Base-by-base conservation (phyloP, 2,797 vertebrate species). In the Chelon labrosus region DNA sequence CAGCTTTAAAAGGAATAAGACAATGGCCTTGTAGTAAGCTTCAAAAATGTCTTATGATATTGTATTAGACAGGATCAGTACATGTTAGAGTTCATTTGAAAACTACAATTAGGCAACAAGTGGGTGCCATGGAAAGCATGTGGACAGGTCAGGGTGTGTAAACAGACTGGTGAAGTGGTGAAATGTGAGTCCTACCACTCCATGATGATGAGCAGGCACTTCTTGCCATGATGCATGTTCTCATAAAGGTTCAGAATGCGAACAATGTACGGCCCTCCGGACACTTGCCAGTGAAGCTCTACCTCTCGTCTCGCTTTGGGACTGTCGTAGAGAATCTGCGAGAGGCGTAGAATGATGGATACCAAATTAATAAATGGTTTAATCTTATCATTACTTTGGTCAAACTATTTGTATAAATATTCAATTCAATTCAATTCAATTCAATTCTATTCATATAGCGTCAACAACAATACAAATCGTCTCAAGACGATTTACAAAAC, bases 151-250 rank as follows among this genome's bases (percentile, higher is more conserved):
- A 44, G 16, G 3, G 68, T 41, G 35, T 47, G 47, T 53, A 16
- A 46, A 65, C 22, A 38, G 42, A 12, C 46, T 19, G 31, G 37
- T 20, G 25, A 11, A 46, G 49, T 8, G 27, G 25, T 57, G 53
- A 51, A 42, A 59, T 51, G 52, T 57, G 57, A 20, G 17, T 68
- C 94, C 1, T 95, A 98, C 98, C 98, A 99, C 91, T 99, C 98
- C 98, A 99, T 99, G 91, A 99, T 89, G 78, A 99, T 97, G 82
- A 99, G 97, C 73, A 99, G 96, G 70, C 98, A 99, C 80, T 98
- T 98, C 90, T 97, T 98, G 49, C 95, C 95, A 0, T 96, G 96
- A 65, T 99, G 95, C 95, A 99, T 97, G 88, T 99, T 99, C 90
- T 99, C 98, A 17, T 98, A 99, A 49, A 99, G 95, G 75, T 93